phyloP scores from a whole-genome alignment of 2,797 vertebrate genomes.

The Florisuga fusca region DNA sequence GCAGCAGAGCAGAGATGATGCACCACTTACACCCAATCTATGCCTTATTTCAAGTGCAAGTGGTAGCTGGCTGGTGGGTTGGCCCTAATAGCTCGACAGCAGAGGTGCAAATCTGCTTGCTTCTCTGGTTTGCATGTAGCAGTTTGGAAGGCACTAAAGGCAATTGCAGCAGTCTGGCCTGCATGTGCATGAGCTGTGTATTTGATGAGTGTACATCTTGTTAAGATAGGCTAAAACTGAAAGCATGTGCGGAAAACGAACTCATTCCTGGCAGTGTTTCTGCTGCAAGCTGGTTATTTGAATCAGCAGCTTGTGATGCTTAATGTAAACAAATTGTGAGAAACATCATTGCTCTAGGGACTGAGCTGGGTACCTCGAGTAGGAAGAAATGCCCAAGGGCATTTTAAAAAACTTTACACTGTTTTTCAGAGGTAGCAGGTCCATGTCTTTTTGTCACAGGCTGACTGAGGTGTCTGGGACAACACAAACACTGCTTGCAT shows the following conservation, averaged over 20 bases:
- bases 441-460: background rate
- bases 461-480: background rate
- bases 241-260: background rate
- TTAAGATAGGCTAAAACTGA: constrained; percentile 30
- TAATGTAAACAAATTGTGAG: background rate
- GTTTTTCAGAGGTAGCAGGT: background rate
- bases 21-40: background rate
- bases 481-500: accelerated
- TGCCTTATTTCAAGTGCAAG: background rate
- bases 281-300: background rate
- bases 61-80: background rate
- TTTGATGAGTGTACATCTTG: background rate
- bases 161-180: background rate
- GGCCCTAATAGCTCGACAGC: background rate
- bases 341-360: background rate
- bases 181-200: accelerated
- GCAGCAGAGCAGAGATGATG: background rate
- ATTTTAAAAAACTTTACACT: background rate
- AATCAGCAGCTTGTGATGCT: constrained; percentile 5
- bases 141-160: background rate
- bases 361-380: background rate
- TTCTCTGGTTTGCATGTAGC: background rate
- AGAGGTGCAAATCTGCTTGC: background rate
- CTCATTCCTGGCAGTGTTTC: background rate
- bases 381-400: background rate